Percentiles rank a stretch among this genome's conserved stretches.
phyloP scores from a whole-genome alignment of 2,113 vertebrate genomes.

The Poeciliopsis retropinna region DNA sequence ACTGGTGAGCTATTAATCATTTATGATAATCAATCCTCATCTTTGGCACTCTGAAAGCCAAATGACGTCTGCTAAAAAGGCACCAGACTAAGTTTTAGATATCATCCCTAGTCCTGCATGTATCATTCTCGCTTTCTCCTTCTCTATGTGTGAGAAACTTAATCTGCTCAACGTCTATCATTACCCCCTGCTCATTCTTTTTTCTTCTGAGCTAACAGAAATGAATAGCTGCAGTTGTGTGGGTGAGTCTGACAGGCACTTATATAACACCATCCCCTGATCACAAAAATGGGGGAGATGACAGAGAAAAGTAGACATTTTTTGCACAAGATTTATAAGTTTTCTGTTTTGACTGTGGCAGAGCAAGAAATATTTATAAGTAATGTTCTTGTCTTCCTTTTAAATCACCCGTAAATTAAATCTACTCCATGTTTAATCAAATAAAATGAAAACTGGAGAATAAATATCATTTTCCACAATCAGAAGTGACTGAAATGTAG shows the following conservation, averaged over 20 bases:
- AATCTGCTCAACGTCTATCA: constrained; percentile 42
- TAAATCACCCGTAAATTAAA: not conserved
- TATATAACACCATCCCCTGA: constrained; percentile 59
- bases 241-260: constrained; percentile 57
- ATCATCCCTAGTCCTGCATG: constrained; percentile 13
- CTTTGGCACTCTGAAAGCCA: constrained; percentile 3
- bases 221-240: constrained; percentile 58
- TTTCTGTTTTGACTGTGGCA: not conserved
- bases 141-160: constrained; percentile 23
- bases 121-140: constrained; percentile 6
- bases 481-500: too few relatives aligned
- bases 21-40: constrained; percentile 39
- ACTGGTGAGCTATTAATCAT: constrained; percentile 56
- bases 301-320: constrained; percentile 2
- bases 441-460: not conserved
- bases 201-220: constrained; percentile 30
- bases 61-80: constrained; percentile 32
- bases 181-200: constrained; percentile 15
- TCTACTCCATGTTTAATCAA: not conserved
- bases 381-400: not conserved
- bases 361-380: not conserved
- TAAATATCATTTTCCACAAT: too few relatives aligned
- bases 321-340: not conserved
- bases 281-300: constrained; percentile 37
- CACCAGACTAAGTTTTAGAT: constrained; percentile 39